phyloP scores from a whole-genome alignment of 1,140 invertebrate genomes.

The Ips typographus region DNA sequence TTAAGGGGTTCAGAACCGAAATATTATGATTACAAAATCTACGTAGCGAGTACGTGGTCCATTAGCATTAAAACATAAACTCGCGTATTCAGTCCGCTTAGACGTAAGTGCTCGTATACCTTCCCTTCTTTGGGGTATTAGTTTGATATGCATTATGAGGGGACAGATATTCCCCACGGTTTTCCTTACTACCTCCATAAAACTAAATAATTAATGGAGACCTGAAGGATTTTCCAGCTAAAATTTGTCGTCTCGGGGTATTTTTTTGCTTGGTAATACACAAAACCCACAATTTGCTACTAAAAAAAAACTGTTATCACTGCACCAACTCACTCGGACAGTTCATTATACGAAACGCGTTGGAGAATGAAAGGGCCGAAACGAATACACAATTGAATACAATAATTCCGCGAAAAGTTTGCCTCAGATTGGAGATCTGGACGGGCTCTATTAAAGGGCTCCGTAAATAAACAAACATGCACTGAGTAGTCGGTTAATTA shows the following conservation, averaged over 20 bases:
- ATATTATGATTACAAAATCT: too few species aligned
- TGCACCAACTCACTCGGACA: background rate
- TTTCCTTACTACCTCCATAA: background rate
- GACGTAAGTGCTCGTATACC: slow-evolving; percentile 20
- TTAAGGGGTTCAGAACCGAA: too few species aligned
- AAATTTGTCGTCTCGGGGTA: too few species aligned
- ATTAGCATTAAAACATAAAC: slow-evolving; percentile 23
- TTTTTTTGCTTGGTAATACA: background rate
- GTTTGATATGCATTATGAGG: slow-evolving; percentile 19
- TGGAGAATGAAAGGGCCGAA: slow-evolving; percentile 6
- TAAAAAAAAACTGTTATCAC: background rate
- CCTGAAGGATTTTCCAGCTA: too few species aligned
- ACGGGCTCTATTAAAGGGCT: slow-evolving; percentile 7
- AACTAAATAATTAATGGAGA: slow-evolving; percentile 18
- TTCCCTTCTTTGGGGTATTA: slow-evolving; percentile 23
- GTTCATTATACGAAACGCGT: background rate
- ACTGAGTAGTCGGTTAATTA: slow-evolving; percentile 18
- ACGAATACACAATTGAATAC: slow-evolving; percentile 12
- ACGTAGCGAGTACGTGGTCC: background rate
- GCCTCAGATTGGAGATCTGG: slow-evolving; percentile 19
- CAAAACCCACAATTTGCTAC: background rate
- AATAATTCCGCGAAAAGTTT: slow-evolving; percentile 15
- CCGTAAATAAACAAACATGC: slow-evolving; percentile 20
- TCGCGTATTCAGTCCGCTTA: slow-evolving; percentile 18
- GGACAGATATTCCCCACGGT: slow-evolving; percentile 14